Evolutionary conservation across 2,888 invertebrate species (phyloP).

Genomic region (Coelinius sp.): DNA sequence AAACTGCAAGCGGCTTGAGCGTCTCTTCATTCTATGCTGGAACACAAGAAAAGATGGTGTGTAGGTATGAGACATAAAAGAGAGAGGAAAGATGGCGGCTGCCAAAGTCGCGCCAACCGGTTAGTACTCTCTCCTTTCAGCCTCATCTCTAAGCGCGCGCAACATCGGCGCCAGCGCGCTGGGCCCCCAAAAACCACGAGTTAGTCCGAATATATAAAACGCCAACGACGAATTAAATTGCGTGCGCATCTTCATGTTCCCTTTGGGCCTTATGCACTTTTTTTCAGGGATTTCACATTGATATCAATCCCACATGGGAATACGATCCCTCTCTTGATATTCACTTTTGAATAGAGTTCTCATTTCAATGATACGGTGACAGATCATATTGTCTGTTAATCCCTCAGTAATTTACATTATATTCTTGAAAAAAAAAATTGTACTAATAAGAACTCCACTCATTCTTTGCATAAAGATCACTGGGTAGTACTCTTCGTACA

Average conservation of each 20-base stretch:
- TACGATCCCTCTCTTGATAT: neutral
- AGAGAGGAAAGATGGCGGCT: conserved; percentile 66
- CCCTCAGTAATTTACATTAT: too few species aligned
- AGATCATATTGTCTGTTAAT: too few species aligned
- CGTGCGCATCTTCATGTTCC: neutral
- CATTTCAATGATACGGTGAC: neutral
- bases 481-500: too few species aligned
- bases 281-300: neutral
- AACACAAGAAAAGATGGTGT: conserved; percentile 50
- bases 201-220: neutral
- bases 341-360: neutral
- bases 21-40: neutral
- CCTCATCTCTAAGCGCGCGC: neutral
- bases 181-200: conserved; percentile 34
- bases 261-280: neutral
- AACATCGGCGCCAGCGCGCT: neutral
- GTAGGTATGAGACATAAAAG: conserved; percentile 55
- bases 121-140: conserved; percentile 51
- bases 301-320: neutral
- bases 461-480: too few species aligned
- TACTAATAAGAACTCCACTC: too few species aligned
- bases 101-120: conserved; percentile 65
- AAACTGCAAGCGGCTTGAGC: neutral
- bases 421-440: too few species aligned
- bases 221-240: neutral